Evolutionary conservation across 2,888 invertebrate genomes (phyloP), one percentile per base, ranked within the genome.

Genomic region (Limnephilus auricula): DNA sequence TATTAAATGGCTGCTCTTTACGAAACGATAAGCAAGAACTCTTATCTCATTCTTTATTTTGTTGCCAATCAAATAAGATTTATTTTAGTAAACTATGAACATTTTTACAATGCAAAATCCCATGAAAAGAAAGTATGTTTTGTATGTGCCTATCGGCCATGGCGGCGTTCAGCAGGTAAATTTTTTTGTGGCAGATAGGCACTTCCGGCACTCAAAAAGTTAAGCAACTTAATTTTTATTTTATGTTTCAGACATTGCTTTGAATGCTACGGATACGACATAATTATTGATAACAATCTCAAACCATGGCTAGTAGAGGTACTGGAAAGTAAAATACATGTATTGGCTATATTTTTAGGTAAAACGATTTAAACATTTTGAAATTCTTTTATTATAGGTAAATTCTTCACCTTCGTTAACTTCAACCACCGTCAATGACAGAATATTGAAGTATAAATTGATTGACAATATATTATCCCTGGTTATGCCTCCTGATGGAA

Each of bases 201-300:
- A 40, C 40, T 40, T 40, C 40, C 12, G 40, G 40, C 40, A 40
- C 18, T 3, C 37, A 2, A 12, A 18, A 13, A n/a, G 13, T 31
- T 89, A 31, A 89, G 18, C n/a, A 31, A 34, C 34, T 65, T 79
- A 79, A 82, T 45, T 83, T 10, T 37, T 65, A 86, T 50, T 86
- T 79, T 79, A 82, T 45, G 12, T 92, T 92, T 79, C 90, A 96
- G 98, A 89, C 98, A 98, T 94, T 98, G 98, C 94, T 98, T 98
- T 94, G 99, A 99, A 95, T 99, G 99, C 94, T 99, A 99, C 94
- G 99, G 99, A 80, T 99, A 98, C 94, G 99, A 99, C 94, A 99
- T 99, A 89, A 99, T 99, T 93, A 99, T 99, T 93, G 99, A 99
- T 94, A 98, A 99, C 94, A 97, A 98, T 94, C 95, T 99, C 50